Evolutionary conservation across 2,888 invertebrate genomes (phyloP).

Genomic region (Phania funesta): DNA sequence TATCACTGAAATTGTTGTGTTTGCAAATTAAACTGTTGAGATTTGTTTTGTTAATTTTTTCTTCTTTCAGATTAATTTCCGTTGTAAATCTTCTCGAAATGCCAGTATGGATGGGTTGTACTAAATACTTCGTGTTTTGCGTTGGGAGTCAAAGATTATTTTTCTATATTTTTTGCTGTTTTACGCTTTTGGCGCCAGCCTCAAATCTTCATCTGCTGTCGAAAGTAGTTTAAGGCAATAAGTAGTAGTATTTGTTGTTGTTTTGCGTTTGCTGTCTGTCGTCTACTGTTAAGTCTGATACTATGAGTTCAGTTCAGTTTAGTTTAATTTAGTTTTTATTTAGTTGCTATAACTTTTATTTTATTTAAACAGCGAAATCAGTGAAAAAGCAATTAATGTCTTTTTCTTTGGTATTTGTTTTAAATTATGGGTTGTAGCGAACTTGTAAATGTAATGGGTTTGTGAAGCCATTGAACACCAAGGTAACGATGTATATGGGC

Average conservation of each 20-base stretch:
- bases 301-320: slow-evolving; percentile 67
- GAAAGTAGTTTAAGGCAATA: slow-evolving; percentile 57
- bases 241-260: slow-evolving; percentile 10
- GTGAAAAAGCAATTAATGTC: slow-evolving; percentile 6
- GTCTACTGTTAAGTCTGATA: slow-evolving; percentile 39
- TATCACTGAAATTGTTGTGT: slow-evolving; percentile 63
- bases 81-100: slow-evolving; percentile 31
- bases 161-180: slow-evolving; percentile 18
- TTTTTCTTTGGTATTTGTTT: background rate
- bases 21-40: slow-evolving; percentile 61
- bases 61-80: slow-evolving; percentile 52
- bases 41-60: background rate
- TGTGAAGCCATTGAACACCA: background rate
- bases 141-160: slow-evolving; percentile 25
- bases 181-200: slow-evolving; percentile 59
- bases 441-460: background rate
- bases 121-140: background rate
- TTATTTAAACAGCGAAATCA: background rate
- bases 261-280: slow-evolving; percentile 25
- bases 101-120: background rate
- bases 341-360: background rate
- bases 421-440: background rate
- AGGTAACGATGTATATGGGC: too few relatives aligned
- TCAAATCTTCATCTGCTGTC: slow-evolving; percentile 32
- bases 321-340: slow-evolving; percentile 64